These are phyloP conservation scores for Strongylocentrotus purpuratus DNA, from an alignment of 35 echinoderm and acorn worm species.

Conservation along the genomic window DNA sequence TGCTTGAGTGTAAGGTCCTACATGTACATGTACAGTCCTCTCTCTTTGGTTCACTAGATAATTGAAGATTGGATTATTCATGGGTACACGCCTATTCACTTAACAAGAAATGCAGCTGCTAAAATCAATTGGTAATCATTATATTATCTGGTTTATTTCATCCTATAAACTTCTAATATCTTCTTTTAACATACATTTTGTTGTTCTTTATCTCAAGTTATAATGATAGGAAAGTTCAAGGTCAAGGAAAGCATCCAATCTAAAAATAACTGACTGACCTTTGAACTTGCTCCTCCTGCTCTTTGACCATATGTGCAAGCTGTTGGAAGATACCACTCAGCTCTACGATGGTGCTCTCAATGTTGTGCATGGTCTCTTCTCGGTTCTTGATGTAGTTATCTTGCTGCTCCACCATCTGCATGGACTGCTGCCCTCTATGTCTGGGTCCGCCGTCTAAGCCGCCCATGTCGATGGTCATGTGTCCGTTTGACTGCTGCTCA, in stretches of 20 bases:
- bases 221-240: background rate
- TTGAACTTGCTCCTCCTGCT: conserved; percentile 99
- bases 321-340: conserved; percentile 98
- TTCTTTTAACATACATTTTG: too few relatives aligned
- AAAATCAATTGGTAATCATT: too few relatives aligned
- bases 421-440: conserved; percentile 74
- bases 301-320: conserved; percentile 97
- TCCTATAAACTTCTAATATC: too few relatives aligned
- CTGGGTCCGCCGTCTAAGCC: conserved; percentile 81
- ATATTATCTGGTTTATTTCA: too few relatives aligned
- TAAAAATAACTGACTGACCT: conserved; percentile 56
- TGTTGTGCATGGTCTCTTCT: conserved; percentile 96
- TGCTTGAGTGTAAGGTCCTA: too few relatives aligned
- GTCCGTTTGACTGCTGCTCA: conserved; percentile 72
- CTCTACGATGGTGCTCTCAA: conserved; percentile 97
- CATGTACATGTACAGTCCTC: too few relatives aligned
- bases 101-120: too few relatives aligned
- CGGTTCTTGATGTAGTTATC: conserved; percentile 92
- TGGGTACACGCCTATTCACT: too few relatives aligned
- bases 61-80: too few relatives aligned
- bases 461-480: conserved; percentile 87
- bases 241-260: background rate
- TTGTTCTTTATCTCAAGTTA: too few relatives aligned
- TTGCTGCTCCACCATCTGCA: conserved; percentile 89
- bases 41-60: too few relatives aligned